Base-by-base conservation (phyloP, 2,888 invertebrate species). In the Osedax fenrisi region DNA sequence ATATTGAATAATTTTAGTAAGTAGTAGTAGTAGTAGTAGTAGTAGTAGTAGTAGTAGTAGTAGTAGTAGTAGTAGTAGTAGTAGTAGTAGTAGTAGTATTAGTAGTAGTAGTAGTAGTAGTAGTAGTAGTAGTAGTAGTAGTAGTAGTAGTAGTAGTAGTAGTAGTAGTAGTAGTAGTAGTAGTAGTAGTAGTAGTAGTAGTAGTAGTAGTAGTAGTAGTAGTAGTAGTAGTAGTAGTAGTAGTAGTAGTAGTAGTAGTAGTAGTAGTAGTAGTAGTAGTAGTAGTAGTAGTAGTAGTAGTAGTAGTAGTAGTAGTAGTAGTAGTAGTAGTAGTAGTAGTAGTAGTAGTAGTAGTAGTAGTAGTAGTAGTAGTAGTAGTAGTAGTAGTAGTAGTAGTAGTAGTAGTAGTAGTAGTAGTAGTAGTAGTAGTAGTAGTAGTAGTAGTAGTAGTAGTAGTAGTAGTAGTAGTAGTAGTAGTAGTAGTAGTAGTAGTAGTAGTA, bases 371-470 rank as follows among this genome's bases (percentile, higher is more conserved):
- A 22, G 61, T 61, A 5, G 61, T 61, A 5, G 61, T 61, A 3
- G 61, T 61, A 22, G 61, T 61, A 10, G 61, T 61, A 10, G 61
- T 10, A 56, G n/a, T 56, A 0, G n/a, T 56, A n/a, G n/a, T n/a
- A n/a, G n/a, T n/a, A n/a, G n/a, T n/a, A n/a, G n/a, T n/a, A n/a
- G n/a, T n/a, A n/a, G 56, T 56, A 56, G 61, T 72, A 62, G 61
- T 72, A 62, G 61, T 72, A 62, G 0, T 72, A 62, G 61, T 2
- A 62, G 61, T 72, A 72, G 61, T 72, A 72, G 72, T 62, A n/a
- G n/a, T n/a, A n/a, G n/a, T n/a, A n/a, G n/a, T n/a, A n/a, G 1
- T 61, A 61, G 61, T 61, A 61, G 61, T 61, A 61, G 61, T 61
- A 61, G 61, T 61, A 10, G 61, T 1, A 61, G 61, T 61, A 10